Evolutionary conservation across 2,113 vertebrate genomes (phyloP), one percentile per base, ranked within the genome.

Genomic region (Sander vitreus): DNA sequence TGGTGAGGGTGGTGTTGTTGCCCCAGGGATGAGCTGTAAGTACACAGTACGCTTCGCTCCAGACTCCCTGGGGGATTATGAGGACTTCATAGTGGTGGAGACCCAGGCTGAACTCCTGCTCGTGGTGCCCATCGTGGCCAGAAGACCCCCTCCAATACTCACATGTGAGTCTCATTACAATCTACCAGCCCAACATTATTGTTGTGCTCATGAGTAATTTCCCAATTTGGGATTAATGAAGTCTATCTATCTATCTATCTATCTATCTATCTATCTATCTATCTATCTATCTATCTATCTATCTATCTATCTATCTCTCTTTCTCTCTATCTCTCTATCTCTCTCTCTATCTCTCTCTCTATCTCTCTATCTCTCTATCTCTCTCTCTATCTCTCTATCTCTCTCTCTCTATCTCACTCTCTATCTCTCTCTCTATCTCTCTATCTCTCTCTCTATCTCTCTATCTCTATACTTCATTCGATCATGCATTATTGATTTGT

Each of bases 11-110:
- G 97, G 97, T 2, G 90, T 96, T 67, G 93, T 99, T 21, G 98
- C 98, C 72, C 97, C 98, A 1, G 98, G 98, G 6, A 97, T 99
- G 97, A 94, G 94, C 57, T 99, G 98, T 81, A 96, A 97, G 75
- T 97, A 97, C 78, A 92, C 62, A 0, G 81, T 99, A 47, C 97
- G 92, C n/a, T 99, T 99, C 76, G 91, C 95, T 77, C 98, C 98
- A 1, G 95, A 99, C 84, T 94, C 94, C 62, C 88, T 97, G 14
- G 95, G 93, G 6, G 94, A 97, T 59, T 98, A 96, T 53, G 95
- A 97, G 76, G 98, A 99, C 79, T 94, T 91, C 76, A 77, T 99
- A 25, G 25, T 96, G 71, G 97, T 98, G 1, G 96, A 99, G 88
- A 96, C 96, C 0, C 97, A 96, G 87, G 90, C 90, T 0, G 91